Conservation (phyloP, 92 coral and sea anemone species). For the Montipora capitata region DNA sequence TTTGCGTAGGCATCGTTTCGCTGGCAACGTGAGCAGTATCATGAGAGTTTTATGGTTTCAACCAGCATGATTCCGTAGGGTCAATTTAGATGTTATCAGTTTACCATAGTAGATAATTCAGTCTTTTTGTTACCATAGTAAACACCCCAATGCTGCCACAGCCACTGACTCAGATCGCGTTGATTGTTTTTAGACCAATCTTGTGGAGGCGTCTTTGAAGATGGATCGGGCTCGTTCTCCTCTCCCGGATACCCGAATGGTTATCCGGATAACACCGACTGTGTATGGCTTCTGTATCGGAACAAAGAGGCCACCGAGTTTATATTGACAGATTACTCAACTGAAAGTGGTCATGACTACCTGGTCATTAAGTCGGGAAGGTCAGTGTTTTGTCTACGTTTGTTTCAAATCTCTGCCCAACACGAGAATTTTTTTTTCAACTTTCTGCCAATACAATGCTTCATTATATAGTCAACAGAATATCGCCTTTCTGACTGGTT, state of each 20-base stretch:
- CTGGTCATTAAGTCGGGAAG: slow-evolving; percentile 58
- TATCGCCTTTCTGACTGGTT: too few relatives aligned
- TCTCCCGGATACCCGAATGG: slow-evolving; percentile 88
- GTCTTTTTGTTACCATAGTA: too few relatives aligned
- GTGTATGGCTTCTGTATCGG: slow-evolving; percentile 87
- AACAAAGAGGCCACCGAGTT: slow-evolving; percentile 78
- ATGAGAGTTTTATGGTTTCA: too few relatives aligned
- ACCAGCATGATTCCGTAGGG: too few relatives aligned
- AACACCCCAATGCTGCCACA: too few relatives aligned
- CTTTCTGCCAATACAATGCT: too few relatives aligned
- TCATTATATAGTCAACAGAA: too few relatives aligned
- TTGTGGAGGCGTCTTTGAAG: slow-evolving; percentile 88
- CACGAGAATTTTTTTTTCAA: too few relatives aligned
- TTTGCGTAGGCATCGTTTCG: too few relatives aligned
- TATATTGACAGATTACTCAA: slow-evolving; percentile 76
- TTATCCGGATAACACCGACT: slow-evolving; percentile 87
- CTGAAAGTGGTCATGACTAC: slow-evolving; percentile 77
- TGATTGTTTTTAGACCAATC: slow-evolving; percentile 58
- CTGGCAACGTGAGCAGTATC: too few relatives aligned
- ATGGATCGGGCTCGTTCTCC: slow-evolving; percentile 70
- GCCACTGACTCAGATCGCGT: background rate
- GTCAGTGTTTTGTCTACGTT: background rate
- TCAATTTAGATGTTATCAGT: too few relatives aligned
- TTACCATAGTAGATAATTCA: too few relatives aligned
- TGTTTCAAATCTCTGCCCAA: background rate